Evolutionary conservation across 1,140 invertebrate genomes (phyloP), one percentile per base, ranked within the genome.

Genomic region (Lysiphlebus fabarum): DNA sequence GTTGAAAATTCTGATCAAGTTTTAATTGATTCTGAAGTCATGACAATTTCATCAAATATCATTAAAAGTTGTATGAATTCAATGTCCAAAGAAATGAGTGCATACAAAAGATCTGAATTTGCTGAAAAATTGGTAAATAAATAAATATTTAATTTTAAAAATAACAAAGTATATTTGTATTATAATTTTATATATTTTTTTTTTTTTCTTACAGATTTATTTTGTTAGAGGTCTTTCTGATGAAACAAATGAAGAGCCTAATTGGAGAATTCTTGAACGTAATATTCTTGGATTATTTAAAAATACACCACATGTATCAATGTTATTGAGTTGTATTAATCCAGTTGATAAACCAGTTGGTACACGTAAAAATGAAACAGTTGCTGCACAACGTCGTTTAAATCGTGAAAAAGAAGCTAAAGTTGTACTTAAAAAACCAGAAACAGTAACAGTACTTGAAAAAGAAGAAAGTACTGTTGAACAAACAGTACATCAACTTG

Each of bases 11-110:
- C 71, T 34, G 71, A 70, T 44, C 70, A 73, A 56, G 62, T 76
- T n/a, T 43, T 78, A 17, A 51, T 78, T 49, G 76, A 78, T 64
- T 76, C 76, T 6, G 64, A 76, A 64, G 66, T 75, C 11, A 75
- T 78, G 62, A 65, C 45, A 40, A 38, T 67, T 36, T 73, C 76
- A 5, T 76, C 76, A 7, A 66, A 66, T 34, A 66, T 78, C 50
- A 51, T 78, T 36, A 68, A 64, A 56, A 64, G 65, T 57, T 75
- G 68, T 45, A 66, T 67, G 0, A 36, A 62, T 0, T 64, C 67
- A n/a, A 48, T 78, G 7, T 70, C 67, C 34, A 70, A 69, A 42
- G 59, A 67, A 48, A 58, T 76, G 14, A 69, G 62, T 7, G 53
- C 62, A 6, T 78, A 77, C 57, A 63, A 70, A 53, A 14, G 55